Base-by-base conservation (phyloP, 92 coral and sea anemone genomes). In the Meandrina meandrites region DNA sequence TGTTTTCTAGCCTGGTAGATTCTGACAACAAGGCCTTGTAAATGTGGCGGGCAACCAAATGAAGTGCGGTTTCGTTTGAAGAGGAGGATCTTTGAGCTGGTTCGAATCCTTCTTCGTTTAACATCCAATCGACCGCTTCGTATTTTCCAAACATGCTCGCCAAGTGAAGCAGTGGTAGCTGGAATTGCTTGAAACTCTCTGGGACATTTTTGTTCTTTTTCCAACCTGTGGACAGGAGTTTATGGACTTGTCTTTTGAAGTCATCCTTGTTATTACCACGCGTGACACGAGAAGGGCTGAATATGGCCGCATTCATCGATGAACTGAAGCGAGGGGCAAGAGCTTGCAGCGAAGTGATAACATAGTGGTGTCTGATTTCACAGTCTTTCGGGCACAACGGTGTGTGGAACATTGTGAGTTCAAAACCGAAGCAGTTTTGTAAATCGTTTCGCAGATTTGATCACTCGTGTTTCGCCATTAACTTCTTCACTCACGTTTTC, bases 131-230 rank as follows among this genome's bases (percentile, higher is more conserved):
- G 12, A 91, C 83, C 19, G 88, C 88, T 53, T 79, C 79, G 70
- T 77, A 75, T 35, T 85, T 89, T 56, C 93, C 93, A 70, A 91
- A 91, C 83, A 88, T 88, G 80, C 91, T 88, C 35, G 89, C 91
- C 60, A 91, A 50, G 74, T 87, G 93, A 48, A 91, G 67, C 2
- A 91, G 81, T 3, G 93, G 93, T 34, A 91, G 57, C 82, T 78
- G 88, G 34, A 88, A 82, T 22, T 78, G 50, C 67, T 78, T 80
- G 32, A 68, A 58, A n/a, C 66, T 80, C 32, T 91, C 93, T 58
- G 91, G 91, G 9, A 91, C 93, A 17, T 79, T 70, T 28, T 72
- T 70, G 31, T 91, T 53, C 42, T 79, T 77, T 51, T 64, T 62
- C 86, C 91, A 91, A 16, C 93, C 93, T 3, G 64, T 66, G 10